phyloP scores from a whole-genome alignment of 2,888 invertebrate genomes.

The Stenurella melanura region DNA sequence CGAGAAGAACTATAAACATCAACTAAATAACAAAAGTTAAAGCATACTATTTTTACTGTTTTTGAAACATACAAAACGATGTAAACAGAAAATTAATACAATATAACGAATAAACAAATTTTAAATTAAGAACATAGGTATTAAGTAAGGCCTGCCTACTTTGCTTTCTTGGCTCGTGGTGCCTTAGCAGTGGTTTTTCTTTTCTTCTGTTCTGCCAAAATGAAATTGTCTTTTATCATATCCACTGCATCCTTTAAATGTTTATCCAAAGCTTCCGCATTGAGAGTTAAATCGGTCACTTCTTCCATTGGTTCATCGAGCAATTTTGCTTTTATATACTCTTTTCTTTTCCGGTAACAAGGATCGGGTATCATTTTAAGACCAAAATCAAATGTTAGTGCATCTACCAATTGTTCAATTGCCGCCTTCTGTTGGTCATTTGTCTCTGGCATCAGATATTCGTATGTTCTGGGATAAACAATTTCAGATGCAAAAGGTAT shows the following conservation, averaged over 20 bases:
- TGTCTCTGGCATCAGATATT: conserved; percentile 45
- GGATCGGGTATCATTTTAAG: conserved; percentile 58
- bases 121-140: too few species aligned
- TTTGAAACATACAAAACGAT: too few species aligned
- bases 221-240: conserved; percentile 47
- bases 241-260: conserved; percentile 46
- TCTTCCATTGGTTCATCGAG: conserved; percentile 58
- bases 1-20: too few species aligned
- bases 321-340: conserved; percentile 61
- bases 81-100: too few species aligned
- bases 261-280: conserved; percentile 50
- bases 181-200: conserved; percentile 31
- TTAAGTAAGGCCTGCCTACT: not conserved
- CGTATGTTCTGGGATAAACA: conserved; percentile 35
- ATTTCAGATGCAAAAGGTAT: conserved; percentile 59
- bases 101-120: too few species aligned
- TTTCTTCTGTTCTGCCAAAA: conserved; percentile 46
- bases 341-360: conserved; percentile 55
- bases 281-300: conserved; percentile 46
- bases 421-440: conserved; percentile 36
- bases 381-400: conserved; percentile 60
- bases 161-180: conserved; percentile 18
- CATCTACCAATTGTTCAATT: conserved; percentile 54
- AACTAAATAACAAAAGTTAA: too few species aligned
- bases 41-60: too few species aligned